Evolutionary conservation across 2,888 invertebrate genomes (phyloP).

Genomic region (Acleris literana): DNA sequence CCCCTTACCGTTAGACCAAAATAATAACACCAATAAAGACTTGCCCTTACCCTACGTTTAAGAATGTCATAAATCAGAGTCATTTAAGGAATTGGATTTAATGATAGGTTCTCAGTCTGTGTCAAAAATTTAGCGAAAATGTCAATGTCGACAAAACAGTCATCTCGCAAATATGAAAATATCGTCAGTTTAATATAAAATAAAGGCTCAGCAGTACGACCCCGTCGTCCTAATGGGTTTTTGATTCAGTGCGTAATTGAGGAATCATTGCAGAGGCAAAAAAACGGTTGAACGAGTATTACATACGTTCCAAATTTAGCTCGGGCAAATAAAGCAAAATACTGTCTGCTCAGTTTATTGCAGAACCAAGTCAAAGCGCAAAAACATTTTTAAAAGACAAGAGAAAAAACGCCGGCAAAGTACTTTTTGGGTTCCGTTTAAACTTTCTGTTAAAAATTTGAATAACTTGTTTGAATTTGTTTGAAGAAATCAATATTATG

Average conservation of each 20-base stretch:
- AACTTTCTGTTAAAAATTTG: too few relatives aligned
- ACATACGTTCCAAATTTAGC: constrained; percentile 22
- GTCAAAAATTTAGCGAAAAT: constrained; percentile 18
- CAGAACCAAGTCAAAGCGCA: constrained; percentile 21
- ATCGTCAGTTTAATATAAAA: constrained; percentile 15
- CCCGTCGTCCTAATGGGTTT: constrained; percentile 27
- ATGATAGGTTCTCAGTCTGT: neutral
- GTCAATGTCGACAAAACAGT: constrained; percentile 16
- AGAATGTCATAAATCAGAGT: too few relatives aligned
- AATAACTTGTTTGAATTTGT: too few relatives aligned
- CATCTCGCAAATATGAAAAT: constrained; percentile 24
- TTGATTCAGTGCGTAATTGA: constrained; percentile 33
- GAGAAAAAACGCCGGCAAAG: constrained; percentile 6
- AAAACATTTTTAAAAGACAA: constrained; percentile 12
- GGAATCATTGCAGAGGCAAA: constrained; percentile 27
- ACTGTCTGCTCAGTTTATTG: constrained; percentile 21
- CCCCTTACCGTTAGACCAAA: too few relatives aligned
- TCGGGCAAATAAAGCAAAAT: constrained; percentile 24
- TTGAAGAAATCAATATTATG: too few relatives aligned
- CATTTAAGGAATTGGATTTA: neutral
- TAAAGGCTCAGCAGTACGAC: constrained; percentile 19
- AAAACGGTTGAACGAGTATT: constrained; percentile 3
- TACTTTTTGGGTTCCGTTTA: constrained; percentile 19
- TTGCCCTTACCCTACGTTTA: too few relatives aligned
- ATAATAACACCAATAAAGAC: too few relatives aligned